Percentiles rank a stretch among this genome's conserved stretches.
phyloP scores from a whole-genome alignment of 2,113 vertebrate genomes.

The Scytalopus superciliaris region DNA sequence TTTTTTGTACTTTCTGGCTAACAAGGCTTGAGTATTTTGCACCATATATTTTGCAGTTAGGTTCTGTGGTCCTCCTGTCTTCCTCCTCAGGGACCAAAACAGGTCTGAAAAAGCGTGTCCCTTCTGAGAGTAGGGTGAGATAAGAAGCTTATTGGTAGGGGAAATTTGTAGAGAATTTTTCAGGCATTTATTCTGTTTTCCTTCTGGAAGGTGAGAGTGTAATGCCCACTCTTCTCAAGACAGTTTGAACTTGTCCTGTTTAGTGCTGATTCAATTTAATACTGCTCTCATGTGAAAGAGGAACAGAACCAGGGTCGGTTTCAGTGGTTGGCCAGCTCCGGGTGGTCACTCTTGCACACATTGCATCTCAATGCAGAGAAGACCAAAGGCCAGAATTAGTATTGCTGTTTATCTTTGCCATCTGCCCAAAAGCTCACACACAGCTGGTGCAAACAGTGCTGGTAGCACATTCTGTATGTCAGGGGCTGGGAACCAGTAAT shows the following conservation, averaged over 20 bases:
- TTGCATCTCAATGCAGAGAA: background rate
- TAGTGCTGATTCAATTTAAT: background rate
- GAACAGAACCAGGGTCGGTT: background rate
- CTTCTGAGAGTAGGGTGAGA: background rate
- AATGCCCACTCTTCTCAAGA: background rate
- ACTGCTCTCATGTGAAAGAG: background rate
- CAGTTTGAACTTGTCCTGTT: background rate
- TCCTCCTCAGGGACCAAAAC: background rate
- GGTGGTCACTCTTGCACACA: accelerated
- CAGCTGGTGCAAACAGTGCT: background rate
- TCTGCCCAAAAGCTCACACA: background rate
- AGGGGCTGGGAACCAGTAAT: background rate
- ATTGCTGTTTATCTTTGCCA: background rate
- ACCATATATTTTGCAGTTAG: background rate
- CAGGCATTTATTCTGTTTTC: background rate
- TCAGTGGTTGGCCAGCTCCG: background rate
- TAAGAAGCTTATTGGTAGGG: background rate
- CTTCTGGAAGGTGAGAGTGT: background rate
- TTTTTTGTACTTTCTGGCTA: background rate
- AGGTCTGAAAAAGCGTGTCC: background rate
- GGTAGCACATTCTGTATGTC: background rate
- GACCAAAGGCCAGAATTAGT: background rate
- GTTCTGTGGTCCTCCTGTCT: background rate
- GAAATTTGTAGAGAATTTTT: background rate
- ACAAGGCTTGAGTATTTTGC: background rate